Base-by-base conservation (phyloP, 2,888 invertebrate genomes). In the Anthoptus insignis region DNA sequence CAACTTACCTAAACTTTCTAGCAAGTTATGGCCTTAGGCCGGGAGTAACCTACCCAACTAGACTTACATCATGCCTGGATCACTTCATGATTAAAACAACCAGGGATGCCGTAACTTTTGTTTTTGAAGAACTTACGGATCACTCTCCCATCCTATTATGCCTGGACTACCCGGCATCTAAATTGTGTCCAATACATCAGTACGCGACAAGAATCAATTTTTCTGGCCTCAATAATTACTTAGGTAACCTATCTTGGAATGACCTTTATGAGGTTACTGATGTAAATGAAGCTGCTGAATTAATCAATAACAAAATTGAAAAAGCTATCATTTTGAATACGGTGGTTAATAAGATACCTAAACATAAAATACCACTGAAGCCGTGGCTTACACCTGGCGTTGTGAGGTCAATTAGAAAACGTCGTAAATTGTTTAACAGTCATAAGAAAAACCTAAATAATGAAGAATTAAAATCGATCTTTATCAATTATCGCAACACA, bases 81-180 rank as follows among this genome's bases (percentile, higher is more conserved):
- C 65, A 65, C 19, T 65, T 68, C 22, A 68, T 68, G 68, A 47
- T 68, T 16, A 68, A 63, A 34, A 56, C 61, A 0, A 9, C 5
- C 3, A 24, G 16, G 9, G 49, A 24, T 22, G 24, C 22, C 4
- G 27, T 32, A 34, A 67, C 64, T 32, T 57, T 64, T 24, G 67
- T 65, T 2, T 65, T 65, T 27, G 57, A 68, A 4, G 57, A 65
- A 65, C 21, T 65, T 7, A 68, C 67, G 9, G 65, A 60, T 14
- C 59, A 67, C 42, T 60, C 52, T 11, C 64, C 57, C n/a, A 60
- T 67, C 32, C 58, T 67, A 45, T 57, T 29, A 19, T 57, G 42
- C 9, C 9, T 27, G 5, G 39, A 64, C 32, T 8, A 42, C 7
- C 37, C 37, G 39, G 22, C 14, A 4, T 14, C 24, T 24, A 24